Percentiles rank a stretch among this genome's conserved stretches.
phyloP scores from a whole-genome alignment of 2,888 invertebrate species.

The Trichogramma dendrolimi region DNA sequence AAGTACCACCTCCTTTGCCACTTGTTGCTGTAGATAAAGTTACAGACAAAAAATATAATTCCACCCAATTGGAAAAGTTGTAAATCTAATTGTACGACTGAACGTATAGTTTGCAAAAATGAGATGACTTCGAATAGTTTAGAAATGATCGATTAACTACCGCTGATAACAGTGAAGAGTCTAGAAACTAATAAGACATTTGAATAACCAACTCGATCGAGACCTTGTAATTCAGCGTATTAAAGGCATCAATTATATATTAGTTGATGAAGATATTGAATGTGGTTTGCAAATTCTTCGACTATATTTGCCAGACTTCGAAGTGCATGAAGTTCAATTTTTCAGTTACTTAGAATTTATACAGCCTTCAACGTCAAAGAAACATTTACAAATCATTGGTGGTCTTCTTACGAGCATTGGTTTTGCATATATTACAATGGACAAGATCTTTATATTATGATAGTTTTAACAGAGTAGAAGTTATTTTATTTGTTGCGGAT shows the following conservation, averaged over 20 bases:
- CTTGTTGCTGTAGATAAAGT: too few species aligned
- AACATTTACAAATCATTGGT: conserved; percentile 27
- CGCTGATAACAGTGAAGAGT: too few species aligned
- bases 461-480: conserved; percentile 18
- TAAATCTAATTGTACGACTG: too few species aligned
- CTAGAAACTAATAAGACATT: too few species aligned
- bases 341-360: conserved; percentile 8
- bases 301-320: background rate
- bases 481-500: conserved; percentile 3
- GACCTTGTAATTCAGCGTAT: too few species aligned
- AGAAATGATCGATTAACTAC: too few species aligned
- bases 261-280: conserved; percentile 9
- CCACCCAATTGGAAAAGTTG: too few species aligned
- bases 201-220: too few species aligned
- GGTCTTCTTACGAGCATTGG: conserved; percentile 26
- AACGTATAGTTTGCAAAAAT: too few species aligned
- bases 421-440: conserved; percentile 27
- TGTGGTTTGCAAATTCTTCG: conserved; percentile 6
- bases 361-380: background rate
- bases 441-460: conserved; percentile 24
- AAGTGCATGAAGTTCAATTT: conserved; percentile 15
- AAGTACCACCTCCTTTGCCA: too few species aligned
- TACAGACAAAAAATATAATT: too few species aligned
- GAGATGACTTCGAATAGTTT: too few species aligned
- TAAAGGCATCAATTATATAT: background rate